These are phyloP conservation scores for Zaprionus davidi DNA, from an alignment of 1,140 invertebrate species.

Conservation along the genomic window DNA sequence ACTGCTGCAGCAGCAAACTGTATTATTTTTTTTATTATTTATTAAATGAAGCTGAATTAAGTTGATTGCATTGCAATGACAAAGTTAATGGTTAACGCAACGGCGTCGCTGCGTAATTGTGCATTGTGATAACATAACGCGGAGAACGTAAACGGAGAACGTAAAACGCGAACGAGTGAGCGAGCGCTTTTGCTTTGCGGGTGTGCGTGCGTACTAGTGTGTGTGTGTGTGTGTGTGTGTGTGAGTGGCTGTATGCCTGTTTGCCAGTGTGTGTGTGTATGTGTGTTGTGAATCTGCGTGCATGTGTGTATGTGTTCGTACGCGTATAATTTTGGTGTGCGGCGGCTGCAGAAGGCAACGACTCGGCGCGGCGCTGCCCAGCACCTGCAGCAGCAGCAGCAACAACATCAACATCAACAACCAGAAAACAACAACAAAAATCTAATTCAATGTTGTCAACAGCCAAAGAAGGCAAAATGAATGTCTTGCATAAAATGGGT, in stretches of 20 bases:
- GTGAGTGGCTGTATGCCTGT: constrained; percentile 31
- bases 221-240: constrained; percentile 11
- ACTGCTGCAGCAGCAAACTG: constrained; percentile 50
- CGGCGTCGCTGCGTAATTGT: constrained; percentile 32
- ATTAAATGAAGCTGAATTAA: constrained; percentile 62
- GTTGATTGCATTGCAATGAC: constrained; percentile 56
- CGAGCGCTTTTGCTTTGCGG: constrained; percentile 43
- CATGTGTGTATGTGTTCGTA: constrained; percentile 45
- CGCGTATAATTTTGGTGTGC: constrained; percentile 51
- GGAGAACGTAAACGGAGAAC: constrained; percentile 41
- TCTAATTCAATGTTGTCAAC: constrained; percentile 42
- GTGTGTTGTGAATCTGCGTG: constrained; percentile 35
- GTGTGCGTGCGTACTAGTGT: constrained; percentile 39
- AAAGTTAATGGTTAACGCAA: constrained; percentile 46
- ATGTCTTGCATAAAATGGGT: constrained; percentile 70
- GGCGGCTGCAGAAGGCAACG: constrained; percentile 56
- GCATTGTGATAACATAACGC: constrained; percentile 52
- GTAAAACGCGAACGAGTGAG: constrained; percentile 33
- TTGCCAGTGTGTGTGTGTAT: constrained; percentile 37
- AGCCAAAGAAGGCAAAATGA: constrained; percentile 54
- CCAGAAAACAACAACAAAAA: constrained; percentile 27
- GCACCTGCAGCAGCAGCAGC: constrained; percentile 27
- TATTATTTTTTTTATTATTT: constrained; percentile 60
- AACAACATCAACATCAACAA: constrained; percentile 17
- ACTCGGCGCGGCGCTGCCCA: constrained; percentile 41